Base-by-base conservation (phyloP, 2,113 vertebrate species). In the Melanerpes formicivorus region DNA sequence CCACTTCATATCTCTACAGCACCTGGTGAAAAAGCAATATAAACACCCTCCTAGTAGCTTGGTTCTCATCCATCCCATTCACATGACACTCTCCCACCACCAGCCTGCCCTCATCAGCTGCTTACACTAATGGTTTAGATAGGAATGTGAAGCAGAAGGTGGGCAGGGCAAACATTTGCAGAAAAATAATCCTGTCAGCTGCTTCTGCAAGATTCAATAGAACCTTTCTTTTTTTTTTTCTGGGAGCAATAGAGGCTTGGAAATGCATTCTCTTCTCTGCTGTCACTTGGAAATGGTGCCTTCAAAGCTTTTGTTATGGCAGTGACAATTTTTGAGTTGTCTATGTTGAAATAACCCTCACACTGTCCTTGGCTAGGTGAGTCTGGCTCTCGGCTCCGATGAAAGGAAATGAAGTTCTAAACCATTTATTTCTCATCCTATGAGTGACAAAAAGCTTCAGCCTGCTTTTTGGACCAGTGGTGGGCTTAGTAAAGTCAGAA, bases 111-210 rank as follows among this genome's bases (percentile, higher is more conserved):
- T 70, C 69, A 64, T 95, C 87, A 87, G 79, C 75, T 95, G 34
- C 80, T 91, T 77, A 27, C 64, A 74, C 42, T 42, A 71, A 55
- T 63, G 77, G 0, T 0, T 73, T 66, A 91, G 75, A 22, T 23
- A 89, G 87, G 40, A 91, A 93, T 74, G 42, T 64, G 90, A 88
- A 95, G 75, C 93, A 93, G 93, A 95, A 95, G 90, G 95, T 96
- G 72, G 95, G 93, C 90, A 90, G 93, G 87, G 25, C 72, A 95
- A 80, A 90, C 82, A 74, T 84, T 93, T 93, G 81, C 69, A 87
- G 84, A 82, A 87, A 93, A 94, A 95, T 52, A 83, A 91, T 85
- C 65, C 65, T 22, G 18, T 88, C 91, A 95, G 85, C 76, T 91
- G 87, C 65, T 54, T 91, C 64, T 64, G 72, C 13, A 87, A 90